Percentiles rank a stretch among this genome's conserved stretches.
Conservation (phyloP, 2,797 vertebrate species). For the Dromococcyx pavoninus region DNA sequence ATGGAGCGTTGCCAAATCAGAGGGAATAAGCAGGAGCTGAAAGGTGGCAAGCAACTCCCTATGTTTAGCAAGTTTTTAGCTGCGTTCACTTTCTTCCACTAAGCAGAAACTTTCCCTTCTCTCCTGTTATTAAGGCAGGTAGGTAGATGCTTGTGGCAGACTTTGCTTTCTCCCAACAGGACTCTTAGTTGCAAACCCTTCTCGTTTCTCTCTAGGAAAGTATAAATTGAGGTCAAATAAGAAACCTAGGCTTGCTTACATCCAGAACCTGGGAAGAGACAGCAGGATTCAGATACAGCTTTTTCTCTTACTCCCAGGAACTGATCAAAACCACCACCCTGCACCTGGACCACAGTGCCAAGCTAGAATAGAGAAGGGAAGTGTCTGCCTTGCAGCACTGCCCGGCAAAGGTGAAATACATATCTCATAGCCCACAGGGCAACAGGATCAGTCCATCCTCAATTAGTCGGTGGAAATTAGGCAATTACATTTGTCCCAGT, state of each 20-base stretch:
- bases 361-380: not conserved
- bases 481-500: not conserved
- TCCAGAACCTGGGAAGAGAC: not conserved
- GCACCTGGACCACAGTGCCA: not conserved
- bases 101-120: not conserved
- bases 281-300: not conserved
- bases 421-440: not conserved
- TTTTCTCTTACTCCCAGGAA: not conserved
- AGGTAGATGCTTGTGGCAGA: not conserved
- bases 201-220: not conserved
- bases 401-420: not conserved
- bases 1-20: conserved; percentile 21
- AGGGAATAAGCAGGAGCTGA: conserved; percentile 19
- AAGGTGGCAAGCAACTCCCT: not conserved
- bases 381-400: not conserved
- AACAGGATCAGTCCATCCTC: not conserved
- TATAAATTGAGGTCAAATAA: not conserved
- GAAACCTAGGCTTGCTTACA: not conserved
- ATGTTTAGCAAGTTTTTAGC: not conserved
- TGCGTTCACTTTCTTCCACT: not conserved
- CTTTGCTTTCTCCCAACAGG: not conserved
- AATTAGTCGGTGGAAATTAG: not conserved
- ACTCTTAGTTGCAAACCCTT: not conserved
- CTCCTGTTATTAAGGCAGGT: not conserved
- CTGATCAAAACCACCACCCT: not conserved